These are phyloP conservation scores for Etheostoma cragini DNA, from an alignment of 2,113 vertebrate genomes.

Conservation along the genomic window DNA sequence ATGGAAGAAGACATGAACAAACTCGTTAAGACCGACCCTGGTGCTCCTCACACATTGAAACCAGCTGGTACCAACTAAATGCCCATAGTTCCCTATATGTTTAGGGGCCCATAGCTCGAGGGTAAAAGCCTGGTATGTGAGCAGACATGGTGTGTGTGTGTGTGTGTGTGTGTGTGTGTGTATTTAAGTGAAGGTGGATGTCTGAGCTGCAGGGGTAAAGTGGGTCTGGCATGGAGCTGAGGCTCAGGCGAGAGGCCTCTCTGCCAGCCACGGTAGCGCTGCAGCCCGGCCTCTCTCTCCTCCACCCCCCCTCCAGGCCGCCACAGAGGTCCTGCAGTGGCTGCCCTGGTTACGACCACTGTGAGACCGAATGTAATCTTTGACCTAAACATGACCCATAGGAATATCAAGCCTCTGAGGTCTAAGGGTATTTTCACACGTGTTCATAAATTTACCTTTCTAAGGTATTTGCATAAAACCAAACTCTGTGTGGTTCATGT, in stretches of 20 bases:
- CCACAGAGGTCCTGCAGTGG: constrained; percentile 52
- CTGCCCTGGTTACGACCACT: background rate
- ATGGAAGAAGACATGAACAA: constrained; percentile 46
- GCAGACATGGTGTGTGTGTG: constrained; percentile 32
- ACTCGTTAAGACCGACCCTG: constrained; percentile 37
- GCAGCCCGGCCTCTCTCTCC: constrained; percentile 11
- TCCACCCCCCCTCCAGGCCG: constrained; percentile 47
- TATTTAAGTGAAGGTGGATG: constrained; percentile 36
- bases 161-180: too few relatives aligned
- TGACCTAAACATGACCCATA: background rate
- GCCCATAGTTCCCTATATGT: constrained; percentile 43
- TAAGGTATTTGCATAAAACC: too few relatives aligned
- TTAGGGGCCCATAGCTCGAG: constrained; percentile 46
- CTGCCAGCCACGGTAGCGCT: background rate
- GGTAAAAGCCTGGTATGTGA: constrained; percentile 32
- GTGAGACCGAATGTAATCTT: background rate
- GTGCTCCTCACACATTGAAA: constrained; percentile 54
- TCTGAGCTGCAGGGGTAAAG: constrained; percentile 26
- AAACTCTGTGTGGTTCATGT: too few relatives aligned
- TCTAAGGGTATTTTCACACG: too few relatives aligned
- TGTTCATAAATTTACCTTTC: too few relatives aligned
- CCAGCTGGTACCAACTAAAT: constrained; percentile 53
- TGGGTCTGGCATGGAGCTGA: constrained; percentile 9
- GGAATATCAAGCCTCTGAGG: constrained; percentile 12
- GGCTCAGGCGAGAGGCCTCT: constrained; percentile 42